Conservation (phyloP, 2,888 invertebrate species). For the Drosophila maculinotata region DNA sequence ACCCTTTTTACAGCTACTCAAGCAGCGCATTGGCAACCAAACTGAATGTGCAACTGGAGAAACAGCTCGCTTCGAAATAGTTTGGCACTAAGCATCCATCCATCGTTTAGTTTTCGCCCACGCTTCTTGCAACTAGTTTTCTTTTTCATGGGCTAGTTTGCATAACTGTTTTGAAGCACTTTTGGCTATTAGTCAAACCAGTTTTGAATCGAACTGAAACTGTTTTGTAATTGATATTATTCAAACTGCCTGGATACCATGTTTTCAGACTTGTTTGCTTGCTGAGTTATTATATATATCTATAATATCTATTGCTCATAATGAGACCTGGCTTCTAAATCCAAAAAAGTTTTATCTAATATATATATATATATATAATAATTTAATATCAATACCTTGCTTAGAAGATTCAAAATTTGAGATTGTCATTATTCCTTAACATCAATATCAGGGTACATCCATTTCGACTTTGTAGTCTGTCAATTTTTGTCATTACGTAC, state of each 20-base stretch:
- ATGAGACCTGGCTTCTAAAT: too few species aligned
- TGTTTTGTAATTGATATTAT: constrained; percentile 11
- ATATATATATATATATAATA: too few species aligned
- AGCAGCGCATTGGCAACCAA: not conserved
- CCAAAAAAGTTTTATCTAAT: too few species aligned
- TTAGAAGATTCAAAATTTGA: too few species aligned
- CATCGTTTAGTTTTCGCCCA: too few species aligned
- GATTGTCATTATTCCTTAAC: too few species aligned
- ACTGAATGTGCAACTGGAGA: not conserved
- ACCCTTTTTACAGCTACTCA: constrained; percentile 1
- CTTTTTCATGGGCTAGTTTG: constrained; percentile 14
- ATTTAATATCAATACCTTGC: too few species aligned
- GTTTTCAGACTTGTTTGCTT: too few species aligned
- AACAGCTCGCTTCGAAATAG: not conserved
- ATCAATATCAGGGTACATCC: not conserved
- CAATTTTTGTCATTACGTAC: constrained; percentile 21
- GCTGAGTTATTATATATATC: too few species aligned
- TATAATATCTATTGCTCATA: too few species aligned
- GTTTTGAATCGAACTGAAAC: constrained; percentile 7
- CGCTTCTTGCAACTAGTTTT: constrained; percentile 18
- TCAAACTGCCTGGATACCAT: constrained; percentile 3
- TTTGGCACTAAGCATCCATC: constrained; percentile 1
- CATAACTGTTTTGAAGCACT: constrained; percentile 28
- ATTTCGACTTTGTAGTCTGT: not conserved
- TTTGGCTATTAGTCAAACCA: constrained; percentile 10